Evolutionary conservation across 2,113 vertebrate species (phyloP), one percentile per base, ranked within the genome.

Genomic region (Penelope pileata): DNA sequence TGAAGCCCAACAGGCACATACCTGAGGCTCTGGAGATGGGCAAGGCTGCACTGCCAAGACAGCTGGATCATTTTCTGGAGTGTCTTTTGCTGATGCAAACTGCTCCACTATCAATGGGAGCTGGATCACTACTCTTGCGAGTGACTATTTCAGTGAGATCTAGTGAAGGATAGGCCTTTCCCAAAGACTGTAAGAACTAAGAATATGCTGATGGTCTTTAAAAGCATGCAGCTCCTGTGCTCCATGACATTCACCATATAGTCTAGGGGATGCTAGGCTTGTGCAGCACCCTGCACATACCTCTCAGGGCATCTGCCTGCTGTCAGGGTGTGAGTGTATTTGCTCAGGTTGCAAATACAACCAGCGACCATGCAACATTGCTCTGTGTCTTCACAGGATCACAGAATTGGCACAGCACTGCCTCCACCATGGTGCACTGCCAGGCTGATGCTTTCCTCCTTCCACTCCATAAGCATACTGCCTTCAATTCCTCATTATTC

Each of bases 31-130:
- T 67, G 45, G 24, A 38, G 38, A 12, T 7, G 68, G 40, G 16
- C 34, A 30, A 43, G 32, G 22, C 10, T 62, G 11, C 38, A 38
- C 22, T 4, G 0, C 14, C 13, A 51, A 40, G 27, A 32, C 8
- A 0, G 1, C 16, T 48, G 30, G 30, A 72, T 42, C 34, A 60
- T 78, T 78, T 63, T 12, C 16, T 63, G 36, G 38, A 63, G 16
- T 47, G 47, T 40, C 15, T 62, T 27, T 38, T 47, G 26, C 7
- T 40, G 36, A 3, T 51, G 42, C 34, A 62, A 72, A 67, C 7
- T 34, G 6, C 29, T 36, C 6, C 0, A 0, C 7, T 15, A 26
- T 79, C 60, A 59, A 4, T 10, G 2, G 19, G 11, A 43, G 30
- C 42, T 73, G 11, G 30, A 23, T 53, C 2, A 0, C 16, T 64